Percentiles rank a stretch among this genome's conserved stretches.
Evolutionary conservation across 37 sponge, comb jelly and placozoan species (phyloP).

Genomic region (Diacarnus erythraeanus): DNA sequence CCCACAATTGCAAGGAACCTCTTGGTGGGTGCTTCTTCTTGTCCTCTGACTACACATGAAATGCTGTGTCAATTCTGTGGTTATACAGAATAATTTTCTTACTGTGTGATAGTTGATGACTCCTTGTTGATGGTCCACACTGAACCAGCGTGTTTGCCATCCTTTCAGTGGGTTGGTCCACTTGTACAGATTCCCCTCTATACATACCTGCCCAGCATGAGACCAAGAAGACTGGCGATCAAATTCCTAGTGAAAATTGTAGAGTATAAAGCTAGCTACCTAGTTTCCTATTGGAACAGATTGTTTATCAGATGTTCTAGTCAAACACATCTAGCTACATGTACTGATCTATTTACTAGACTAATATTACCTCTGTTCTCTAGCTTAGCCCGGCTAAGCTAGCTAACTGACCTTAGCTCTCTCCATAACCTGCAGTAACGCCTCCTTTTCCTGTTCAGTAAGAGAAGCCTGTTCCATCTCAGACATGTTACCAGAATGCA

Average conservation of each 20-base stretch:
- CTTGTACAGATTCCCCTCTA: conserved; percentile 70
- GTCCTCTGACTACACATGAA: conserved; percentile 61
- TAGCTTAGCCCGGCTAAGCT: too few species aligned
- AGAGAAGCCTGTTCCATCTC: conserved; percentile 24
- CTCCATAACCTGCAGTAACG: conserved; percentile 53
- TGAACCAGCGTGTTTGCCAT: conserved; percentile 77
- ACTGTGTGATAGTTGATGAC: conserved; percentile 74
- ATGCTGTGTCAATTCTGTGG: not conserved
- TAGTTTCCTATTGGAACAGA: too few species aligned
- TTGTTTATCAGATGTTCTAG: not conserved
- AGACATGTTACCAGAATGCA: conserved; percentile 41
- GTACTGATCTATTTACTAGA: not conserved
- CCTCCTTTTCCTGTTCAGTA: conserved; percentile 43
- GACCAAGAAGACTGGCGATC: not conserved
- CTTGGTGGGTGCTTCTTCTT: conserved; percentile 60
- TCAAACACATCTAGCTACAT: not conserved
- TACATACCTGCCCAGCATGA: not conserved
- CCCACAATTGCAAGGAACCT: conserved; percentile 75
- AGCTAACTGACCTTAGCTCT: conserved; percentile 63
- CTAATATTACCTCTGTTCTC: not conserved
- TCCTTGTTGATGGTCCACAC: conserved; percentile 63
- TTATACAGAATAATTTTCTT: conserved; percentile 2
- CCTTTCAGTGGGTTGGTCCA: conserved; percentile 80
- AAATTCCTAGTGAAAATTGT: conserved; percentile 11
- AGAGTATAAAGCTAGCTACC: too few species aligned